These are phyloP conservation scores for Lasioglossum leucozonium DNA, from an alignment of 2,888 invertebrate species.

Conservation along the genomic window DNA sequence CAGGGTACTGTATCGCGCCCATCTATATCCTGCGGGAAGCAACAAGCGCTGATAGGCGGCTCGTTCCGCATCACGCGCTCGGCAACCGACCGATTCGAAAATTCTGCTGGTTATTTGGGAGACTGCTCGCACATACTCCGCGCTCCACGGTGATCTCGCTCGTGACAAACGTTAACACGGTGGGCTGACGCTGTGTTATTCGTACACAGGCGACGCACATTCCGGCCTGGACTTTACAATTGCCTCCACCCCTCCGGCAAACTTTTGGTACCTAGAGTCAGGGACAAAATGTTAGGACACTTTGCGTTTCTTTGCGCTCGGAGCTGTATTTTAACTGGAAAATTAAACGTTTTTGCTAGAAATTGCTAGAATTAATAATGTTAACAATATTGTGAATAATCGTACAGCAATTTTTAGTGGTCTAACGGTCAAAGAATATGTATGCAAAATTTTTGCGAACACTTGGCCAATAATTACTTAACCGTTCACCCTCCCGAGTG, in stretches of 20 bases:
- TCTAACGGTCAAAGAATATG: too few species aligned
- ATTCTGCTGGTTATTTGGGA: slow-evolving; percentile 6
- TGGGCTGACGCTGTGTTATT: slow-evolving; percentile 1
- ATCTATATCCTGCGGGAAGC: slow-evolving; percentile 3
- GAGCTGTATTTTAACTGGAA: too few species aligned
- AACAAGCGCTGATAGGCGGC: not conserved
- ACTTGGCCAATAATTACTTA: too few species aligned
- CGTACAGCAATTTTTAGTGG: too few species aligned
- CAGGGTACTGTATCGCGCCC: not conserved
- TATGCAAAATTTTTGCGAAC: too few species aligned
- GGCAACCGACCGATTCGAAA: slow-evolving; percentile 1
- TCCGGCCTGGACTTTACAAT: not conserved
- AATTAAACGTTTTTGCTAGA: too few species aligned
- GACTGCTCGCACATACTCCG: too few species aligned
- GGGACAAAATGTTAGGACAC: not conserved
- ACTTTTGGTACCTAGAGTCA: not conserved
- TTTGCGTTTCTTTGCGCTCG: too few species aligned
- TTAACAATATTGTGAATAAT: too few species aligned
- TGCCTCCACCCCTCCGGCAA: not conserved
- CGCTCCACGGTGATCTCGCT: not conserved
- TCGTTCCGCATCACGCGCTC: slow-evolving; percentile 1
- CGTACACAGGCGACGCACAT: too few species aligned
- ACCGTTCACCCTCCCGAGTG: too few species aligned
- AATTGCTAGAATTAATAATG: too few species aligned
- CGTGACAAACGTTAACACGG: slow-evolving; percentile 1